Conservation (phyloP, 2,888 invertebrate genomes). For the Mantis religiosa region DNA sequence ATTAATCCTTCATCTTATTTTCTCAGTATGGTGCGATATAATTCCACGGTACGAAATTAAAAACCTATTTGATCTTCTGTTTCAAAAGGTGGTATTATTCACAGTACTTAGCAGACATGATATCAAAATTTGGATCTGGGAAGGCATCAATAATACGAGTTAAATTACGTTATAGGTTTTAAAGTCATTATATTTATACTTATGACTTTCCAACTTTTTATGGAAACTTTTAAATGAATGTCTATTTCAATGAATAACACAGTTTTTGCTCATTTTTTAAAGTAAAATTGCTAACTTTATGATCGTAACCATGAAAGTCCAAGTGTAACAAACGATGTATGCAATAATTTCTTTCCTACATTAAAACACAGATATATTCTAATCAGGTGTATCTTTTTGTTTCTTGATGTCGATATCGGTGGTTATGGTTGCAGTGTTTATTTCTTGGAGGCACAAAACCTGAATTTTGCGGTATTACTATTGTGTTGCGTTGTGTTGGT, state of each 20-base stretch:
- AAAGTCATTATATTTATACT: too few species aligned
- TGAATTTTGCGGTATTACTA: background rate
- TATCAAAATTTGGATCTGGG: too few species aligned
- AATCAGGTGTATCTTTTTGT: background rate
- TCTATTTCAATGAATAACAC: background rate
- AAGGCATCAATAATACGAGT: too few species aligned
- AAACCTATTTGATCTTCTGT: too few species aligned
- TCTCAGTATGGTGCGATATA: too few species aligned
- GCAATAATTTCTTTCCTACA: background rate
- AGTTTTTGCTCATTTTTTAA: background rate
- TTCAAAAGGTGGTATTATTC: too few species aligned
- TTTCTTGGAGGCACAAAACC: background rate
- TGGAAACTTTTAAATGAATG: background rate
- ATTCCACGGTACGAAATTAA: too few species aligned
- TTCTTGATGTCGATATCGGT: background rate
- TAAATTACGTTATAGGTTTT: too few species aligned
- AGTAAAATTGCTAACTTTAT: background rate
- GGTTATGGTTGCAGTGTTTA: background rate
- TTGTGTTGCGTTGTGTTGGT: background rate
- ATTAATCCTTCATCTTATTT: too few species aligned
- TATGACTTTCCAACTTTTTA: background rate
- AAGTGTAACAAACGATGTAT: background rate
- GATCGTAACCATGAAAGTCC: background rate
- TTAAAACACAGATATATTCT: background rate
- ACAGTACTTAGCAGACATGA: too few species aligned